A percentile compares a stretch with the other conserved stretches of the same genome.
These are phyloP conservation scores for Colinus virginianus DNA, from an alignment of 2,113 vertebrate genomes.

Conservation along the genomic window DNA sequence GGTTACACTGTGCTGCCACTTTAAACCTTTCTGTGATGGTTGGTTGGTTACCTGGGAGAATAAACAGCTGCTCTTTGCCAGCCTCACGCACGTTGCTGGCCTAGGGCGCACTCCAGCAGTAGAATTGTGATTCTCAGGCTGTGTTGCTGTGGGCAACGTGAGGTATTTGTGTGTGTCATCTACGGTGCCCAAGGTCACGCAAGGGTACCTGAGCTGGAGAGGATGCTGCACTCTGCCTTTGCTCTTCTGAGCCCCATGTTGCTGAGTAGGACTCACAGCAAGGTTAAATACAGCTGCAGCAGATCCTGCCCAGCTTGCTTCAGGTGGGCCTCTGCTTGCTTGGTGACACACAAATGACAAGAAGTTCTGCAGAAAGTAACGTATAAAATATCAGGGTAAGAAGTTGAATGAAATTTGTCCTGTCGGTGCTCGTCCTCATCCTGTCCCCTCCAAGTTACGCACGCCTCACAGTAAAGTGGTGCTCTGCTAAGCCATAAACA, in stretches of 20 bases:
- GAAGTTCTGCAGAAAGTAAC: not conserved
- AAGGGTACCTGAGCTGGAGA: not conserved
- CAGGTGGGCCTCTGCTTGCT: not conserved
- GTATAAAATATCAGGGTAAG: not conserved
- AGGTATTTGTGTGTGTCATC: not conserved
- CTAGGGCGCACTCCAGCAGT: not conserved
- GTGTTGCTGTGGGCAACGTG: too few species aligned
- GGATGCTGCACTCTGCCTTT: not conserved
- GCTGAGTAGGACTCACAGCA: not conserved
- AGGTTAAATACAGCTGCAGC: slow-evolving; percentile 15
- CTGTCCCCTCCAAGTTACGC: not conserved
- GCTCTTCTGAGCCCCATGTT: not conserved
- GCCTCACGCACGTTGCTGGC: rapidly evolving
- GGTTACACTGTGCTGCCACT: not conserved
- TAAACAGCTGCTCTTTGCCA: not conserved
- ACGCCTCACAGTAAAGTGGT: not conserved
- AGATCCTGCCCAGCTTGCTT: slow-evolving; percentile 52
- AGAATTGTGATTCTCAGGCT: not conserved
- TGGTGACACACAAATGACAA: not conserved
- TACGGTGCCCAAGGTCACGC: not conserved
- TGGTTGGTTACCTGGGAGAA: not conserved
- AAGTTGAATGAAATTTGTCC: not conserved
- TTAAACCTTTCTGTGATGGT: not conserved
- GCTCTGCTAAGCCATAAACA: not conserved
- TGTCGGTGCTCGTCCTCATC: not conserved